Percentiles rank a stretch among this genome's conserved stretches.
These are phyloP conservation scores for Drosophila lini DNA, from an alignment of 1,140 invertebrate species.

Conservation along the genomic window DNA sequence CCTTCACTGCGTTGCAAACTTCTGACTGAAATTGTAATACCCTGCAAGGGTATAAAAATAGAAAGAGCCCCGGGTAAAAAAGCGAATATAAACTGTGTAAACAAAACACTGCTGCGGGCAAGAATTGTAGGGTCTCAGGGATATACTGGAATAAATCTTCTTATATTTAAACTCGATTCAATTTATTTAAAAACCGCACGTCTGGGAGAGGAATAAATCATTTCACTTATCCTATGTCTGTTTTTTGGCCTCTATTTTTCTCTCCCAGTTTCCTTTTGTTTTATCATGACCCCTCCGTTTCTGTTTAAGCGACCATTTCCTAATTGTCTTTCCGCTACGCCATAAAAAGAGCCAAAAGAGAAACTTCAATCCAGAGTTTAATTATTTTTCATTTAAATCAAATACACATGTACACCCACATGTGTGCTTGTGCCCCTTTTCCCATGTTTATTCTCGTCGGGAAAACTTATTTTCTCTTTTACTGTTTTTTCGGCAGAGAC, in stretches of 20 bases:
- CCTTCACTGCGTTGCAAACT: too few species aligned
- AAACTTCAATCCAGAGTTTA: constrained; percentile 73
- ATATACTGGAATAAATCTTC: background rate
- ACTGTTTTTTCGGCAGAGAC: constrained; percentile 34
- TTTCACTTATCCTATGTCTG: constrained; percentile 5
- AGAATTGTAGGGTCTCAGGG: background rate
- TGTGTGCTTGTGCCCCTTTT: constrained; percentile 2
- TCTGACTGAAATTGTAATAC: too few species aligned
- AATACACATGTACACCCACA: constrained; percentile 45
- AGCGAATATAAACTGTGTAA: constrained; percentile 26
- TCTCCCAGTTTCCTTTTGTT: background rate
- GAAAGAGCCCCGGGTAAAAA: background rate
- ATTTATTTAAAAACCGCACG: constrained; percentile 2
- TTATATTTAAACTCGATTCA: background rate
- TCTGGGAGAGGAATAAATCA: background rate
- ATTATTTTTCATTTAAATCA: constrained; percentile 80
- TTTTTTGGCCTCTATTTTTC: constrained; percentile 4
- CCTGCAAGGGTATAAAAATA: background rate
- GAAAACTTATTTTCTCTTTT: constrained; percentile 52
- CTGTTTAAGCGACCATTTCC: constrained; percentile 65
- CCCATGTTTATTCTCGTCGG: constrained; percentile 53
- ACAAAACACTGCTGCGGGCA: background rate
- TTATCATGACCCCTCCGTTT: background rate
- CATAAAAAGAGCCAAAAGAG: constrained; percentile 29
- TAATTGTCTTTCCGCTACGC: constrained; percentile 69